Evolutionary conservation across 2,113 vertebrate genomes (phyloP).

Genomic region (Sphaerodactylus townsendi): DNA sequence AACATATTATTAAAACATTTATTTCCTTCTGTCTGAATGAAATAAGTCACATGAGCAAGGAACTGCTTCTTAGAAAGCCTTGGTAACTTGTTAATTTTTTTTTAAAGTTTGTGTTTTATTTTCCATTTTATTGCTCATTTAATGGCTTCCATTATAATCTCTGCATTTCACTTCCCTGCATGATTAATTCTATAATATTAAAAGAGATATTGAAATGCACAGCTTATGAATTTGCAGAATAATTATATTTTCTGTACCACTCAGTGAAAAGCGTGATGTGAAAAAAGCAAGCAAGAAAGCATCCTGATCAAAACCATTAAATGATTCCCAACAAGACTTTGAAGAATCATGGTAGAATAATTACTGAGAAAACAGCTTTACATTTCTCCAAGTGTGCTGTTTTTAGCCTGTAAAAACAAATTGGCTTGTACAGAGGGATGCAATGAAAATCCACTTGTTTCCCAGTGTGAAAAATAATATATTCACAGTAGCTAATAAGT

Average conservation of each 20-base stretch:
- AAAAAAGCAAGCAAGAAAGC: slow-evolving; percentile 34
- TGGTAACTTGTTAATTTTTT: slow-evolving; percentile 19
- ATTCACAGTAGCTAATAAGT: no score
- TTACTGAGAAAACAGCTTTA: slow-evolving; percentile 71
- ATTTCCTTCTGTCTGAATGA: slow-evolving; percentile 41
- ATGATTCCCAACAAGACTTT: slow-evolving; percentile 66
- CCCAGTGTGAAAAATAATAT: no score
- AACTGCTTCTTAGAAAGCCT: slow-evolving; percentile 44
- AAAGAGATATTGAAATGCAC: slow-evolving; percentile 63
- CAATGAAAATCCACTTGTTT: not conserved
- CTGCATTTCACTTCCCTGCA: slow-evolving; percentile 56
- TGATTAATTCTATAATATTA: slow-evolving; percentile 68
- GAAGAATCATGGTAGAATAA: slow-evolving; percentile 66
- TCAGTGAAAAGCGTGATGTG: slow-evolving; percentile 49
- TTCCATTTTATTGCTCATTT: slow-evolving; percentile 48
- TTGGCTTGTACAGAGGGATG: not conserved
- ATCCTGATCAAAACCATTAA: slow-evolving; percentile 65
- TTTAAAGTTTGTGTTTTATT: not conserved
- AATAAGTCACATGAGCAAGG: slow-evolving; percentile 38
- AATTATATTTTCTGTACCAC: slow-evolving; percentile 63
- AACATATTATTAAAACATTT: slow-evolving; percentile 24
- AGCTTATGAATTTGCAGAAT: slow-evolving; percentile 63
- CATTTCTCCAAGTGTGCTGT: not conserved
- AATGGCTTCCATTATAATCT: slow-evolving; percentile 62
- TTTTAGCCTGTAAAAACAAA: not conserved